phyloP scores from a whole-genome alignment of 37 sponge, comb jelly and placozoan genomes.

The Hormiphora californensis region DNA sequence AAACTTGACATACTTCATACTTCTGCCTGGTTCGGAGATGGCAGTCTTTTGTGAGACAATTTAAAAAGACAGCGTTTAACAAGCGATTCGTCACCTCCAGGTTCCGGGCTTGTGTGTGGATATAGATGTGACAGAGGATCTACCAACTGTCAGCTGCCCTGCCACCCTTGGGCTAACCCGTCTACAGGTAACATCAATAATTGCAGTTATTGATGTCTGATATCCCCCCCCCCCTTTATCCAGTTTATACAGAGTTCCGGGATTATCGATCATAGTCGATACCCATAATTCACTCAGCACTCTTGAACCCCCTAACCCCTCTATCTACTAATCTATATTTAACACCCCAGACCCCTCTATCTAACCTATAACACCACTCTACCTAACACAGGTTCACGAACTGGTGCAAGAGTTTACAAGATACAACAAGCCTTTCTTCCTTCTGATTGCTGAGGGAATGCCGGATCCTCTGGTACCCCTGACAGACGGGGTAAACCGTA shows the following conservation, averaged over 20 bases:
- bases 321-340: background rate
- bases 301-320: background rate
- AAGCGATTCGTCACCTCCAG: background rate
- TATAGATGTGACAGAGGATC: conserved; percentile 43
- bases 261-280: background rate
- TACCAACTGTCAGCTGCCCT: conserved; percentile 32
- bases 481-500: conserved; percentile 2
- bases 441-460: conserved; percentile 46
- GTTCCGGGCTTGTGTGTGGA: conserved; percentile 46
- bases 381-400: conserved; percentile 54
- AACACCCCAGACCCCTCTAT: no score
- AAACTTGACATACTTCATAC: no score
- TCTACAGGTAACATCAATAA: conserved; percentile 11
- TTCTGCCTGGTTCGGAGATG: no score
- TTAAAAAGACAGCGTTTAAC: no score
- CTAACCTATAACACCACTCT: no score
- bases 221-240: no score
- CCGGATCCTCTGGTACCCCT: conserved; percentile 5
- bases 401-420: conserved; percentile 36
- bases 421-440: conserved; percentile 55
- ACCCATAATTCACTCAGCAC: background rate
- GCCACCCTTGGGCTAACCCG: conserved; percentile 36
- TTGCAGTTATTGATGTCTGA: no score
- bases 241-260: background rate
- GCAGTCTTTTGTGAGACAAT: no score